phyloP scores from a whole-genome alignment of 1,140 invertebrate genomes.

The Thaumetopoea pityocampa region DNA sequence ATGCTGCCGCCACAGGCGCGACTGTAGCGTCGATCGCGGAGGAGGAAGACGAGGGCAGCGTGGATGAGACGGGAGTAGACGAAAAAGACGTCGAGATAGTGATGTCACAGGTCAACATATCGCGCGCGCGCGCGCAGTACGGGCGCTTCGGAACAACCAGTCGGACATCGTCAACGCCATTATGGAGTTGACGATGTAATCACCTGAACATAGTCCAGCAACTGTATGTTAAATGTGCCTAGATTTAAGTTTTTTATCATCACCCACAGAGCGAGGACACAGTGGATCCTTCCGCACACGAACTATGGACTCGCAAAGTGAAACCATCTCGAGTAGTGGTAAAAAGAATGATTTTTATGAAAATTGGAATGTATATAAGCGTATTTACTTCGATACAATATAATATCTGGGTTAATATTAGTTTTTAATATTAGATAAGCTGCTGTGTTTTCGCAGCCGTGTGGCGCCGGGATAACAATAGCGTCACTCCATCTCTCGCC shows the following conservation, averaged over 20 bases:
- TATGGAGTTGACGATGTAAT: slow-evolving; percentile 76
- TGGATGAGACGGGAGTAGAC: slow-evolving; percentile 97
- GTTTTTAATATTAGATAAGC: too few species aligned
- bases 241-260: slow-evolving; percentile 49
- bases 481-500: too few species aligned
- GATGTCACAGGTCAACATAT: slow-evolving; percentile 98
- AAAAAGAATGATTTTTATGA: slow-evolving; percentile 16
- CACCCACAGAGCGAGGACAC: slow-evolving; percentile 2
- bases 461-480: too few species aligned
- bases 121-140: slow-evolving; percentile 93
- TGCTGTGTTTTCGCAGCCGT: too few species aligned
- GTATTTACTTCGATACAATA: slow-evolving; percentile 42
- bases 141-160: slow-evolving; percentile 96
- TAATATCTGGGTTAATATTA: too few species aligned
- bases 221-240: slow-evolving; percentile 49
- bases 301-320: slow-evolving; percentile 10
- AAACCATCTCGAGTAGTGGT: slow-evolving; percentile 10
- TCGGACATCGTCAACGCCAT: slow-evolving; percentile 98
- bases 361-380: slow-evolving; percentile 52
- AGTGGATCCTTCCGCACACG: background rate
- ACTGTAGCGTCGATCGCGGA: slow-evolving; percentile 91
- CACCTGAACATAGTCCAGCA: slow-evolving; percentile 28
- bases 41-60: slow-evolving; percentile 91
- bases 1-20: too few species aligned
- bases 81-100: slow-evolving; percentile 99